Base-by-base conservation (phyloP, 2,113 vertebrate genomes). In the Passer montanus region DNA sequence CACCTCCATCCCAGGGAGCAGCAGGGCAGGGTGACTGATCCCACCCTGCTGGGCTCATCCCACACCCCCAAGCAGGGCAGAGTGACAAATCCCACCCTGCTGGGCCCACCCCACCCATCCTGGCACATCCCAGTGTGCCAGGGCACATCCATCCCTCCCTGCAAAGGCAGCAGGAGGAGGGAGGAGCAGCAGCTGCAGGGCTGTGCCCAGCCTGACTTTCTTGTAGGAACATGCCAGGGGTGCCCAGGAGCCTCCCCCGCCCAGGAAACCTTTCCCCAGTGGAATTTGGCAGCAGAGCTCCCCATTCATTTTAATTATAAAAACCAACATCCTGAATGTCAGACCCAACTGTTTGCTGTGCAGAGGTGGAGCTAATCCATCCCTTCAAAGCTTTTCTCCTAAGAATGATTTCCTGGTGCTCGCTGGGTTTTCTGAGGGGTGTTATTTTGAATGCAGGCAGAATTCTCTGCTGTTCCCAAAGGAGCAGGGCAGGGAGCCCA, bases 291-390 rank as follows among this genome's bases (percentile, higher is more conserved):
- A 89, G 55, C 59, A 3, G 66, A 37, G 3, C 1, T 68, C 69
- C 39, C 66, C 73, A 13, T 72, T 84, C 31, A 5, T 82, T 78
- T 92, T 30, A 30, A 79, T 76, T 55, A 46, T 30, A 56, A 93
- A 86, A 82, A 4, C 31, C 87, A 87, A 77, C 89, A 93, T 89
- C 94, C 89, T 75, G 81, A n/a, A 63, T 74, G 74, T 73, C 87
- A 66, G 76, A 53, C 62, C 58, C 87, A 14, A 7, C 31, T 16
- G 6, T 77, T 89, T 50, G 17, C 86, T 7, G 39, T 2, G 33
- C 47, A 49, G 78, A 23, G 50, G 58, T 74, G 74, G 93, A 69
- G 73, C 37, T 6, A 4, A 60, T 49, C 59, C n/a, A 37, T 50
- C 7, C 1, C 76, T 43, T 63, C 50, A 79, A 79, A 91, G 87